Evolutionary conservation across 2,797 vertebrate species (phyloP).

Genomic region (Podargus strigoides): DNA sequence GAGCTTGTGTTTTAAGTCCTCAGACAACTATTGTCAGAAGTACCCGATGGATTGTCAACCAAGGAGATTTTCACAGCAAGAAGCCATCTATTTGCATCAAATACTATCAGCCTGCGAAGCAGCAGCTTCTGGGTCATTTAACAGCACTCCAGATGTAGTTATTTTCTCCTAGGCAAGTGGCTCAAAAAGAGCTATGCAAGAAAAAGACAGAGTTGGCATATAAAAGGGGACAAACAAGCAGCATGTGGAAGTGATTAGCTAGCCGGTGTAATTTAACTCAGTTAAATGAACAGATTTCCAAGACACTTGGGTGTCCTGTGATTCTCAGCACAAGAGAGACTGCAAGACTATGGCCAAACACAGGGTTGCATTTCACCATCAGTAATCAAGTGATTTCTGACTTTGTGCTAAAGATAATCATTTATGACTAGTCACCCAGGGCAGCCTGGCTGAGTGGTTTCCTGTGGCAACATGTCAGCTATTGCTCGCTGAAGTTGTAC

Average conservation of each 20-base stretch:
- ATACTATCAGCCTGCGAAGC: conserved; percentile 31
- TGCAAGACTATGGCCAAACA: not conserved
- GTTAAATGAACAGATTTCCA: conserved; percentile 29
- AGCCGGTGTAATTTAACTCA: conserved; percentile 30
- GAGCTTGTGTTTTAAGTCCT: conserved; percentile 21
- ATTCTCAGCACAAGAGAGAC: not conserved
- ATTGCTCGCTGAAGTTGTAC: not conserved
- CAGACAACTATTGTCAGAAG: not conserved
- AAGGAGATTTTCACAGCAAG: conserved; percentile 48
- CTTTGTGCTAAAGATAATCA: not conserved
- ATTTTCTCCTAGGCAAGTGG: conserved; percentile 38
- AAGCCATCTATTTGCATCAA: conserved; percentile 60
- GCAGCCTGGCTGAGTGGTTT: not conserved
- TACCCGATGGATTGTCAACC: conserved; percentile 1
- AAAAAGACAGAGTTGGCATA: not conserved
- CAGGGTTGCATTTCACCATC: not conserved
- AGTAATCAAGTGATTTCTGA: not conserved
- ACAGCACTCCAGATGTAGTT: conserved; percentile 51
- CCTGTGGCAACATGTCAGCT: not conserved
- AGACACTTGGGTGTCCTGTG: not conserved
- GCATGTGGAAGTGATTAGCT: conserved; percentile 30
- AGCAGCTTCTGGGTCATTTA: conserved; percentile 68
- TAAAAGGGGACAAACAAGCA: conserved; percentile 18
- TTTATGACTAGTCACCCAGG: not conserved
- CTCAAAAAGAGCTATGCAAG: conserved; percentile 21